Conservation (phyloP, 2,113 vertebrate genomes). For the Dendrocopos noguchii region DNA sequence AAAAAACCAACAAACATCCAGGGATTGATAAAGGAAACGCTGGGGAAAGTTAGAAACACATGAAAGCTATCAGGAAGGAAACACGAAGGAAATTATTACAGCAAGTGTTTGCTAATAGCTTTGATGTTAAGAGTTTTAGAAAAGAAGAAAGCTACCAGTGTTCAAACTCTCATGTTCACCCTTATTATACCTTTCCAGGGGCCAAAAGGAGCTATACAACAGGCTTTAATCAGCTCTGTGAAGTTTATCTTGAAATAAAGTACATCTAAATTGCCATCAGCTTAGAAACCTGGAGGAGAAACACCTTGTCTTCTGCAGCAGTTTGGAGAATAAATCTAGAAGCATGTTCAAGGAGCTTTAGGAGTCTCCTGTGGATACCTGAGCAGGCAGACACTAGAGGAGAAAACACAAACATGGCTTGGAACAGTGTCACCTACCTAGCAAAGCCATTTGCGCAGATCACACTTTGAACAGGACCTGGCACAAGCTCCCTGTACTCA, state of each 20-base stretch:
- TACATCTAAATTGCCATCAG: neutral
- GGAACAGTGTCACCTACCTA: neutral
- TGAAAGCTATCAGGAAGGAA: slow-evolving; percentile 21
- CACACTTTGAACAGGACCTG: neutral
- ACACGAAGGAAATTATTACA: neutral
- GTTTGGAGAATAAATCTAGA: neutral
- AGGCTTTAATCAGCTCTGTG: slow-evolving; percentile 15
- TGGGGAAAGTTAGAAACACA: neutral
- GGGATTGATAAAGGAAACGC: neutral
- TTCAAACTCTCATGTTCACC: slow-evolving; percentile 7
- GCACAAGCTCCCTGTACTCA: neutral
- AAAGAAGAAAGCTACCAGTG: slow-evolving; percentile 2
- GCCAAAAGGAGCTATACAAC: slow-evolving; percentile 14
- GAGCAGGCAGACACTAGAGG: neutral
- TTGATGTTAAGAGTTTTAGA: neutral
- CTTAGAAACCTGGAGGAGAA: neutral
- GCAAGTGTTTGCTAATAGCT: slow-evolving; percentile 1
- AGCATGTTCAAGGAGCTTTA: neutral
- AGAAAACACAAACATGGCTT: neutral
- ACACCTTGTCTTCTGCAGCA: neutral
- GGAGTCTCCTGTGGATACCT: neutral
- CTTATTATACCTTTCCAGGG: neutral
- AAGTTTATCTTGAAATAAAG: slow-evolving; percentile 35
- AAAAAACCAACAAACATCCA: neutral
- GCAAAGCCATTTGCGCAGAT: neutral